Percentiles rank a stretch among this genome's conserved stretches.
Evolutionary conservation across 2,113 vertebrate species (phyloP).

Genomic region (Anoplopoma fimbria): DNA sequence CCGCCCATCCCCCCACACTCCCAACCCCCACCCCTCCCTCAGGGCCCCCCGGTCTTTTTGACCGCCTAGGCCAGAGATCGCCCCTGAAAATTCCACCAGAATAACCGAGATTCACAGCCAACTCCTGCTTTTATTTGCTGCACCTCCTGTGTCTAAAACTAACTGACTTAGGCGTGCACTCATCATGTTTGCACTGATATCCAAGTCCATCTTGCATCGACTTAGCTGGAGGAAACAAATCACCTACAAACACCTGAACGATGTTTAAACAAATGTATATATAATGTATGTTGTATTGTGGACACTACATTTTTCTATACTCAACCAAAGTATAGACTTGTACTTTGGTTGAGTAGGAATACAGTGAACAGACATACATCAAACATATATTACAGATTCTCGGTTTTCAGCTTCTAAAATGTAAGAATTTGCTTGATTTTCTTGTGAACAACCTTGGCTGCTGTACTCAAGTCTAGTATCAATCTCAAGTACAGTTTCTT

Average conservation of each 20-base stretch:
- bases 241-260: constrained; percentile 6
- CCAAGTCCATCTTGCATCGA: neutral
- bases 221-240: constrained; percentile 12
- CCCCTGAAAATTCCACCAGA: constrained; percentile 33
- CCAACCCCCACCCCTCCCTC: neutral
- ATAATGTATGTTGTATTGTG: neutral
- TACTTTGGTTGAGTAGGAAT: neutral
- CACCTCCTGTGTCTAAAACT: constrained; percentile 14
- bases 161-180: constrained; percentile 37
- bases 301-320: neutral
- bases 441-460: neutral
- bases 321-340: neutral
- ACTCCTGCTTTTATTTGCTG: constrained; percentile 17
- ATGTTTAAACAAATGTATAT: neutral
- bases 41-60: constrained; percentile 38
- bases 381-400: neutral
- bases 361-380: too few relatives aligned
- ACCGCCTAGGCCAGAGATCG: constrained; percentile 50
- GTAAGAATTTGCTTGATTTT: neutral
- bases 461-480: neutral
- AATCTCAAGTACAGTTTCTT: neutral
- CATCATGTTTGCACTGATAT: constrained; percentile 29
- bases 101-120: neutral
- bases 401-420: neutral
- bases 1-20: neutral